These are phyloP conservation scores for Zingel zingel DNA, from an alignment of 2,113 vertebrate genomes.

Conservation along the genomic window DNA sequence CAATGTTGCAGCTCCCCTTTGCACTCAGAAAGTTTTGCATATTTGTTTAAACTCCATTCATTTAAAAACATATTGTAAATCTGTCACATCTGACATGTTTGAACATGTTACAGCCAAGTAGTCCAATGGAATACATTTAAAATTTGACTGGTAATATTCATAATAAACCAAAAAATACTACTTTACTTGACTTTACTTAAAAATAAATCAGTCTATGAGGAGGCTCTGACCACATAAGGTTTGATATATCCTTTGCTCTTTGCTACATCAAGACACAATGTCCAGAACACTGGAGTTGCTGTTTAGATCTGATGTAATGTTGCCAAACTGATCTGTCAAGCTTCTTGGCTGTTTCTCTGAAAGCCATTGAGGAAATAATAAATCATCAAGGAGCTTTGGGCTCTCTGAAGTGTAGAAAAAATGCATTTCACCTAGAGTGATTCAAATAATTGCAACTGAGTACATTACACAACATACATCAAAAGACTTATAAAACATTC, in stretches of 20 bases:
- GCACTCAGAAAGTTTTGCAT: neutral
- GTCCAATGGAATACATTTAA: neutral
- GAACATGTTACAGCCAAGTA: neutral
- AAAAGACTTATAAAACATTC: slow-evolving; percentile 66
- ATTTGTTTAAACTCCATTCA: slow-evolving; percentile 10
- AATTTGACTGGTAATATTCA: neutral
- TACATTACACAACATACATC: slow-evolving; percentile 75
- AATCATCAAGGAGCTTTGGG: slow-evolving; percentile 43
- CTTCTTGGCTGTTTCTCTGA: slow-evolving; percentile 17
- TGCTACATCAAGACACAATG: neutral
- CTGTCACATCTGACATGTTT: neutral
- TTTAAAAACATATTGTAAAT: neutral
- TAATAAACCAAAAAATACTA: neutral
- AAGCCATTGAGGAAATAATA: slow-evolving; percentile 31
- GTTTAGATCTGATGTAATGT: neutral
- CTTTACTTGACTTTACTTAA: neutral
- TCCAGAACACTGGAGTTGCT: neutral
- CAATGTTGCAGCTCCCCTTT: neutral
- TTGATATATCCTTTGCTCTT: neutral
- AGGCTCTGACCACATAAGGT: neutral
- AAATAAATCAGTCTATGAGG: neutral
- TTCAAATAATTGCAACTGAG: slow-evolving; percentile 59
- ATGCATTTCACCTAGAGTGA: slow-evolving; percentile 50
- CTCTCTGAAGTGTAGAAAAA: slow-evolving; percentile 36
- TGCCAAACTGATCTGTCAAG: slow-evolving; percentile 26